phyloP scores from a whole-genome alignment of 2,797 vertebrate species.

The Oreonectes daqikongensis region DNA sequence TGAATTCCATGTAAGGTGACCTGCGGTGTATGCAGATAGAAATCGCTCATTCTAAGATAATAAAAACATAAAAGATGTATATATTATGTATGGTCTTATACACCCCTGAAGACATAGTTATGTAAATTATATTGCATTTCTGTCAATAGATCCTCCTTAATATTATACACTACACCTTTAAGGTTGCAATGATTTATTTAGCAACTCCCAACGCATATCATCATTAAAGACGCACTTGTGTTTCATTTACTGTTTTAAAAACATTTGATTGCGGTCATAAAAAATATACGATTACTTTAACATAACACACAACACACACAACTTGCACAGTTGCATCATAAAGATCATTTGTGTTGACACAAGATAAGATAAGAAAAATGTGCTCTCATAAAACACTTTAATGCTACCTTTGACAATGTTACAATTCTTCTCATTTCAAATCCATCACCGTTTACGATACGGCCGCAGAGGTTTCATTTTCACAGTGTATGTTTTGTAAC shows the following conservation, averaged over 20 bases:
- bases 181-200: conserved; percentile 18
- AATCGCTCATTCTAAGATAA: too few relatives aligned
- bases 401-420: conserved; percentile 14
- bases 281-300: conserved; percentile 17
- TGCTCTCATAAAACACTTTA: conserved; percentile 35
- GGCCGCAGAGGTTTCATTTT: not conserved
- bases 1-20: too few relatives aligned
- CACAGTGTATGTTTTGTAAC: conserved; percentile 2
- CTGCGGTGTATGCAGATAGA: too few relatives aligned
- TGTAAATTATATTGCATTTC: too few relatives aligned
- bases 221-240: conserved; percentile 19
- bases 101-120: too few relatives aligned
- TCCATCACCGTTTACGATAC: conserved; percentile 24
- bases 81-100: too few relatives aligned
- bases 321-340: conserved; percentile 5
- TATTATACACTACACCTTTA: too few relatives aligned
- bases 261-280: not conserved
- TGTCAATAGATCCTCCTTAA: too few relatives aligned
- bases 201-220: not conserved
- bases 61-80: too few relatives aligned
- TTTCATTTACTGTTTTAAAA: not conserved
- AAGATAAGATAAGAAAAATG: conserved; percentile 35
- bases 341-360: conserved; percentile 27
- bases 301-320: too few relatives aligned
- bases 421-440: conserved; percentile 5